A percentile compares a stretch with the other conserved stretches of the same genome.
These are phyloP conservation scores for Callipepla californica DNA, from an alignment of 2,113 vertebrate species.

Conservation along the genomic window DNA sequence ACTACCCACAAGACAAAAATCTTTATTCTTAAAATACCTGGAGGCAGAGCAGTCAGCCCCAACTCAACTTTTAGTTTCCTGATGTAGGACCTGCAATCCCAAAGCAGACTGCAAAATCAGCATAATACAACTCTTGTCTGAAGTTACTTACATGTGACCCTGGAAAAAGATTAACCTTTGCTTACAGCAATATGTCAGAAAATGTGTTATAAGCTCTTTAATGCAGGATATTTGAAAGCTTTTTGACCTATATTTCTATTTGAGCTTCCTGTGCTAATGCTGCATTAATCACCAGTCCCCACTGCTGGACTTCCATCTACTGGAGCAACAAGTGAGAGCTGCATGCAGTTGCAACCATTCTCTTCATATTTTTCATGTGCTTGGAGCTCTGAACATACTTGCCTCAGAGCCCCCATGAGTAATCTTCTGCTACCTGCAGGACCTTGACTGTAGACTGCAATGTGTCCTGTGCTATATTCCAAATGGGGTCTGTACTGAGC, in stretches of 20 bases:
- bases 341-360: neutral
- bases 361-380: neutral
- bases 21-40: neutral
- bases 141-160: constrained; percentile 3
- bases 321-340: neutral
- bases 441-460: neutral
- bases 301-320: neutral
- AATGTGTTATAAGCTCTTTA: constrained; percentile 7
- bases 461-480: neutral
- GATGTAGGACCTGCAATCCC: neutral
- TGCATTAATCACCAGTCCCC: neutral
- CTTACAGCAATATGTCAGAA: neutral
- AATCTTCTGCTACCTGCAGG: neutral
- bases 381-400: neutral
- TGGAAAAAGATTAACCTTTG: constrained; percentile 16
- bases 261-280: neutral
- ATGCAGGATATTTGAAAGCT: neutral
- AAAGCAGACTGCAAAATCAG: constrained; percentile 16
- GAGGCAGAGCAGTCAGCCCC: neutral
- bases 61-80: neutral
- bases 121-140: neutral
- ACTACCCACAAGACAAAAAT: neutral
- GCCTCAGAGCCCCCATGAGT: neutral
- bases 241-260: constrained; percentile 8
- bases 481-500: neutral